Evolutionary conservation across 2,797 vertebrate genomes (phyloP).

Genomic region (Peromyscus nudipes): DNA sequence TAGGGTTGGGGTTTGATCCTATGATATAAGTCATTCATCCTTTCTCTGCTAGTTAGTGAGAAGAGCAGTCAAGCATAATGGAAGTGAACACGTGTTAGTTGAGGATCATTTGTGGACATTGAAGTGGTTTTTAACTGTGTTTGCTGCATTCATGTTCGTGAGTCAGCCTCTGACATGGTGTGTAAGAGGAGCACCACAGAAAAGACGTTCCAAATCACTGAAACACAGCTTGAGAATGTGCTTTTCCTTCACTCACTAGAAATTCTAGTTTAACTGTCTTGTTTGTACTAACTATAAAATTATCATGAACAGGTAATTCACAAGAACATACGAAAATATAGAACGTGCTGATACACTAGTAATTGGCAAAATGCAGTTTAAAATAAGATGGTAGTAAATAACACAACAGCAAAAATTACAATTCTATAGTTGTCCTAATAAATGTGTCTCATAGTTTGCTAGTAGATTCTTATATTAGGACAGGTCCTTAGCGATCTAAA

Average conservation of each 20-base stretch:
- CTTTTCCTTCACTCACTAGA: slow-evolving; percentile 18
- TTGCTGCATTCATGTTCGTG: not conserved
- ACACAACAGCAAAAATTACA: slow-evolving; percentile 11
- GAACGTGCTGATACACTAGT: not conserved
- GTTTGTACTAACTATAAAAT: not conserved
- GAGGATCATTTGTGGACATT: not conserved
- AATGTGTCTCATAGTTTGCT: not conserved
- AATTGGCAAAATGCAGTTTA: not conserved
- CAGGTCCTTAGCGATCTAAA: not conserved
- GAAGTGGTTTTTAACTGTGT: slow-evolving; percentile 12
- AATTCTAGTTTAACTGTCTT: slow-evolving; percentile 24
- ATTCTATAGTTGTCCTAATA: not conserved
- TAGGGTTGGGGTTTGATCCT: not conserved
- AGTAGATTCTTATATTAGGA: not conserved
- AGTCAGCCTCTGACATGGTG: not conserved
- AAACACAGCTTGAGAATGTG: not conserved
- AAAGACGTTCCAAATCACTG: not conserved
- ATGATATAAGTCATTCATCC: not conserved
- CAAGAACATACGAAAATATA: not conserved
- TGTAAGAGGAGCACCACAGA: not conserved
- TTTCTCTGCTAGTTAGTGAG: slow-evolving; percentile 34
- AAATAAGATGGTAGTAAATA: slow-evolving; percentile 33
- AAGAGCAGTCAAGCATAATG: not conserved
- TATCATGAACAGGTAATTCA: not conserved
- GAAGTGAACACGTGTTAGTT: not conserved